phyloP scores from a whole-genome alignment of 37 sponge, comb jelly and placozoan genomes.

The Agelas oroides region DNA sequence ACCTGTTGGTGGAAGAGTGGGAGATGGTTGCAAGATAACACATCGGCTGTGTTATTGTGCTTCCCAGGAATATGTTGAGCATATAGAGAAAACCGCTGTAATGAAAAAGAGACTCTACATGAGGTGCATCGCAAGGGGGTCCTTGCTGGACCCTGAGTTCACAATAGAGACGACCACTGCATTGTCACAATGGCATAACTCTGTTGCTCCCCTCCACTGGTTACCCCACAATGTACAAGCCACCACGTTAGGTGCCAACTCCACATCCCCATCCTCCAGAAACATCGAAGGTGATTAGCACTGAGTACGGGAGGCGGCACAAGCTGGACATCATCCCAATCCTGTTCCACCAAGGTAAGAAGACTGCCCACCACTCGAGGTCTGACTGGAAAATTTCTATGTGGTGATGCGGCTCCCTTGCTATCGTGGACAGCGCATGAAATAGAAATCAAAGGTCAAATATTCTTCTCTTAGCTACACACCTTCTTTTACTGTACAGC shows the following conservation, averaged over 20 bases:
- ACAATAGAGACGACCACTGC: conserved; percentile 26
- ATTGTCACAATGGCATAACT: conserved; percentile 44
- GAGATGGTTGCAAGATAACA: not conserved
- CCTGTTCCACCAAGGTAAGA: no score
- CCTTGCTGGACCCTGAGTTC: conserved; percentile 1
- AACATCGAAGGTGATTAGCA: not conserved
- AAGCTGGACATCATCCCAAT: not conserved
- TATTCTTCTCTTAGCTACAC: no score
- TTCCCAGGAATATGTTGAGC: conserved; percentile 10
- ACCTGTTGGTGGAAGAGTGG: conserved; percentile 2
- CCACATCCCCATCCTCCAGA: not conserved
- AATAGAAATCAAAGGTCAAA: no score
- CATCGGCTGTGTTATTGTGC: conserved; percentile 14
- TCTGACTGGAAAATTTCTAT: no score
- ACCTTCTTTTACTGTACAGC: no score
- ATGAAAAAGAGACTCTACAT: conserved; percentile 30
- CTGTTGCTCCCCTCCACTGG: not conserved
- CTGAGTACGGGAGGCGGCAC: not conserved
- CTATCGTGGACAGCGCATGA: no score
- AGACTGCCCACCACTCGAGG: no score
- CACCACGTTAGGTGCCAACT: conserved; percentile 7
- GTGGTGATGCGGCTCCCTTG: no score
- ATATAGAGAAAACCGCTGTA: conserved; percentile 9
- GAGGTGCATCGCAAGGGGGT: conserved; percentile 30
- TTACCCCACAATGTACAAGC: conserved; percentile 25